These are phyloP conservation scores for Melipona beecheii DNA, from an alignment of 2,888 invertebrate species.

Conservation along the genomic window DNA sequence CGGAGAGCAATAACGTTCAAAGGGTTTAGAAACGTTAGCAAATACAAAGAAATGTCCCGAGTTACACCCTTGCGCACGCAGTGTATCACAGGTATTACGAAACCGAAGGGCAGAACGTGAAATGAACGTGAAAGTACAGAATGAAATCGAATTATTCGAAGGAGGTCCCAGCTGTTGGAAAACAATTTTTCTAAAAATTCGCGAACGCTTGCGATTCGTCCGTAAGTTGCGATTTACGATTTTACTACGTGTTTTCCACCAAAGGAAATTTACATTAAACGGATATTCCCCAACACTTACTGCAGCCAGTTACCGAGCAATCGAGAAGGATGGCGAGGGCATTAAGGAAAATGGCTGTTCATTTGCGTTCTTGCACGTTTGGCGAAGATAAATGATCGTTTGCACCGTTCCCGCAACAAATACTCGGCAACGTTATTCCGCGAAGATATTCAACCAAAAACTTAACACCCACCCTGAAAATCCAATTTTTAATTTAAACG, in stretches of 20 bases:
- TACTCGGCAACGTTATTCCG: too few relatives aligned
- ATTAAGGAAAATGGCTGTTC: neutral
- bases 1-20: neutral
- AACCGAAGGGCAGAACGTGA: neutral
- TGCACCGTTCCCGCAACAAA: neutral
- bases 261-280: neutral
- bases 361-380: neutral
- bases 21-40: neutral
- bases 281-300: neutral
- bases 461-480: too few relatives aligned
- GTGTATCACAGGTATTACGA: neutral
- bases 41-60: neutral
- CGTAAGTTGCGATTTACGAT: neutral
- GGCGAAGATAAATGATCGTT: neutral
- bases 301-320: neutral
- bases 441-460: neutral
- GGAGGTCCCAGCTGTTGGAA: too few relatives aligned
- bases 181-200: neutral
- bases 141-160: neutral
- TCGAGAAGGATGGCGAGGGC: neutral
- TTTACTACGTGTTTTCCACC: neutral
- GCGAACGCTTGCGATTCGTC: neutral
- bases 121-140: neutral
- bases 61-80: neutral
- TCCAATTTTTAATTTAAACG: too few relatives aligned